phyloP scores from a whole-genome alignment of 1,140 invertebrate genomes.

The Brachionus sp. region DNA sequence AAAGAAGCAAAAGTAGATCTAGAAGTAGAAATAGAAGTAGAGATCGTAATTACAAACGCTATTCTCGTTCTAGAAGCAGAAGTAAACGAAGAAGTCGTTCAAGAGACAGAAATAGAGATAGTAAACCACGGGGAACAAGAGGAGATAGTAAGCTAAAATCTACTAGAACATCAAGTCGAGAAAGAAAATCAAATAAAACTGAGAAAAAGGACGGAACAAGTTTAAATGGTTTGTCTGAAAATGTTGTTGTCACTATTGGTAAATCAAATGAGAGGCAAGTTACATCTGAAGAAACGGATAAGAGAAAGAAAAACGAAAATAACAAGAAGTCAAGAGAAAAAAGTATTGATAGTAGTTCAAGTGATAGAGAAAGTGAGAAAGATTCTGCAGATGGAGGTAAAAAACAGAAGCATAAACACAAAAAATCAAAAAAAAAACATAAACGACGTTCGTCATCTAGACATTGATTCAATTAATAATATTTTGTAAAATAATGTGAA shows the following conservation, averaged over 20 bases:
- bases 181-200: not conserved
- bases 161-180: not conserved
- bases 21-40: constrained; percentile 5
- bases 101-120: not conserved
- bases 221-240: not conserved
- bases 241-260: not conserved
- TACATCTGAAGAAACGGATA: not conserved
- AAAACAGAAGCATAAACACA: constrained; percentile 31
- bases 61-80: not conserved
- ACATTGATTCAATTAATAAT: not conserved
- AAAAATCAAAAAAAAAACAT: constrained; percentile 13
- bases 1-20: not conserved
- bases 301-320: not conserved
- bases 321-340: not conserved
- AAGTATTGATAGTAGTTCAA: constrained; percentile 8
- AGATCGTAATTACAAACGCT: not conserved
- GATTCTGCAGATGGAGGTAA: not conserved
- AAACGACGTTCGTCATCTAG: not conserved
- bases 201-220: not conserved
- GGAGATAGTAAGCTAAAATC: not conserved
- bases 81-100: not conserved
- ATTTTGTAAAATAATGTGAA: not conserved
- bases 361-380: constrained; percentile 1
- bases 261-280: not conserved
- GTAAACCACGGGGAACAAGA: not conserved